Conservation (phyloP, 92 coral and sea anemone species). For the Isaurus tuberculatus region DNA sequence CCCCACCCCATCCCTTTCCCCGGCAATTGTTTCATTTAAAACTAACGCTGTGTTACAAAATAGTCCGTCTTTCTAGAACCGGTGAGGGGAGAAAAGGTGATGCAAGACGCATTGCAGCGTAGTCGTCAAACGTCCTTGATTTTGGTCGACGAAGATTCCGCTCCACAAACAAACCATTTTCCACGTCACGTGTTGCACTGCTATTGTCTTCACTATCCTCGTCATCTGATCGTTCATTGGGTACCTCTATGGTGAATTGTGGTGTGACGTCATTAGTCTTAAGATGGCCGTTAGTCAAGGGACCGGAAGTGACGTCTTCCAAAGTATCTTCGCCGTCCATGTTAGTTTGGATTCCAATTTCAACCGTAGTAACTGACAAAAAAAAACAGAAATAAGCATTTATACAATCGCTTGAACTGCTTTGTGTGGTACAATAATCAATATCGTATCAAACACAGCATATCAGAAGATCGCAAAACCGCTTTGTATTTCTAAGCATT, state of each 20-base stretch:
- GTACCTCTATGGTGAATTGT: background rate
- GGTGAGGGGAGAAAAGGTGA: constrained; percentile 61
- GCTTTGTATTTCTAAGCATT: too few relatives aligned
- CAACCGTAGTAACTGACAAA: constrained; percentile 44
- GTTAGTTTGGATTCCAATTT: constrained; percentile 56
- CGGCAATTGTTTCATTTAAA: too few relatives aligned
- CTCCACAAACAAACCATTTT: background rate
- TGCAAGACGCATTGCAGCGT: constrained; percentile 63
- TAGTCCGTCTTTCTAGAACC: constrained; percentile 52
- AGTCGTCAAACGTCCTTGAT: constrained; percentile 53
- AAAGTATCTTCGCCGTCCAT: constrained; percentile 22
- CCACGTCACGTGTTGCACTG: background rate
- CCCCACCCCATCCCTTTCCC: too few relatives aligned
- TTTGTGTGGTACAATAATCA: background rate
- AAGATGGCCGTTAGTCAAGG: constrained; percentile 20
- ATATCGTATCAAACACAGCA: background rate
- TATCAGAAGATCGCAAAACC: too few relatives aligned
- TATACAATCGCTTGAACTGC: too few relatives aligned
- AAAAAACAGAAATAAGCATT: background rate
- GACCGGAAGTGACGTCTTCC: constrained; percentile 41
- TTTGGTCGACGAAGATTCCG: constrained; percentile 32
- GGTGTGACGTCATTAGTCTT: constrained; percentile 20
- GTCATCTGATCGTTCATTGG: constrained; percentile 10
- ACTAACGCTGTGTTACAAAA: constrained; percentile 19
- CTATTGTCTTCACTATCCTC: constrained; percentile 11